A percentile compares a stretch with the other conserved stretches of the same genome.
These are phyloP conservation scores for Myripristis murdjan DNA, from an alignment of 2,797 vertebrate species.

Conservation along the genomic window DNA sequence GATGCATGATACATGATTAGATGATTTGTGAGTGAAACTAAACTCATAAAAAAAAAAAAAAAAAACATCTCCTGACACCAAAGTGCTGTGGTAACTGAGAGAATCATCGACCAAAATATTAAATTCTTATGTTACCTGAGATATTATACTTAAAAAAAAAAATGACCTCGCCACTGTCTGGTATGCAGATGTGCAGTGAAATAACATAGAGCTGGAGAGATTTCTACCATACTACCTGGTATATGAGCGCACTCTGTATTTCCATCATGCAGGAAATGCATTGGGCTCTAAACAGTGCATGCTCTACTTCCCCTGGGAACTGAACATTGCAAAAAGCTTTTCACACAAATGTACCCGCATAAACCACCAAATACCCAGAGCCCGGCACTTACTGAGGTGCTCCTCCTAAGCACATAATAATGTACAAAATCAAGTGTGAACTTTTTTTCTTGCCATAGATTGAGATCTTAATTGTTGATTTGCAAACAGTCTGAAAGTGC, in stretches of 20 bases:
- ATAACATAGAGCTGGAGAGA: background rate
- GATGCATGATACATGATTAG: too few species aligned
- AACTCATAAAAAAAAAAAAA: too few species aligned
- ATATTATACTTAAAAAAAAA: conserved; percentile 19
- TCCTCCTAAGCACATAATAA: conserved; percentile 41
- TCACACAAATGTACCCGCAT: too few species aligned
- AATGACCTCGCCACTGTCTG: conserved; percentile 36
- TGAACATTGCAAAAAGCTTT: too few species aligned
- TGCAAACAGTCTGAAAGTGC: conserved; percentile 66
- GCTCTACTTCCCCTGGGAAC: background rate
- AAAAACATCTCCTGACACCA: background rate
- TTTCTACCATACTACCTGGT: conserved; percentile 16
- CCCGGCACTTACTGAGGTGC: conserved; percentile 25
- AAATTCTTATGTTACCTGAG: conserved; percentile 63
- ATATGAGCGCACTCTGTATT: conserved; percentile 36
- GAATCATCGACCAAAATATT: conserved; percentile 56
- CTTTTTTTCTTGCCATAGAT: conserved; percentile 71
- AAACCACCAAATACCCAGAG: conserved; percentile 24
- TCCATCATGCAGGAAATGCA: conserved; percentile 23
- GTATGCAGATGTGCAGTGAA: conserved; percentile 23
- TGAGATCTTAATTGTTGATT: conserved; percentile 77
- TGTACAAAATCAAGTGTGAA: conserved; percentile 67
- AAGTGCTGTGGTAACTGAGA: conserved; percentile 42
- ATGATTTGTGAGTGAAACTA: background rate
- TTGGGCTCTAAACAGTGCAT: conserved; percentile 32